These are phyloP conservation scores for Rutpela maculata DNA, from an alignment of 2,888 invertebrate genomes.

Conservation along the genomic window DNA sequence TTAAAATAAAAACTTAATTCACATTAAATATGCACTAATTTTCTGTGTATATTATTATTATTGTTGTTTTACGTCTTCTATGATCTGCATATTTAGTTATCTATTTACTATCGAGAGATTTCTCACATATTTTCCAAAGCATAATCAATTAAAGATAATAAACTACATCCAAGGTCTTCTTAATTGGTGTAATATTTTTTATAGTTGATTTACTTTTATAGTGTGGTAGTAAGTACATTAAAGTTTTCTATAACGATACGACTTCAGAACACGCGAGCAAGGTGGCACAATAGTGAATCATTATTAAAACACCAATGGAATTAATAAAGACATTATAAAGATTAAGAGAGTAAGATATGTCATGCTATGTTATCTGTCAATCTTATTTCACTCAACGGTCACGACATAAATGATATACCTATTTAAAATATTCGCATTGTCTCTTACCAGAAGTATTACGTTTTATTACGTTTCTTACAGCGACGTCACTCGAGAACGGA, in stretches of 20 bases:
- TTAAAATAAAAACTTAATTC: too few relatives aligned
- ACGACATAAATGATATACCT: slow-evolving; percentile 17
- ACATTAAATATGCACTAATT: too few relatives aligned
- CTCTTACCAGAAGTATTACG: slow-evolving; percentile 3
- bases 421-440: slow-evolving; percentile 11
- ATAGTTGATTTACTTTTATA: slow-evolving; percentile 48
- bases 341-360: slow-evolving; percentile 25
- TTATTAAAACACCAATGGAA: slow-evolving; percentile 18
- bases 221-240: slow-evolving; percentile 14
- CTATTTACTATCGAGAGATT: not conserved
- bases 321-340: slow-evolving; percentile 33
- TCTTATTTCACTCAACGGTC: slow-evolving; percentile 2
- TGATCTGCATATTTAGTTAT: too few relatives aligned
- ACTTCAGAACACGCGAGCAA: slow-evolving; percentile 25
- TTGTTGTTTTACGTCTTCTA: too few relatives aligned
- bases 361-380: not conserved
- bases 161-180: slow-evolving; percentile 42
- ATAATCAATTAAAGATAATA: slow-evolving; percentile 43
- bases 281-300: slow-evolving; percentile 17
- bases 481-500: not conserved
- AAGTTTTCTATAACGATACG: slow-evolving; percentile 26
- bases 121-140: not conserved
- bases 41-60: too few relatives aligned
- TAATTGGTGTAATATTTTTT: slow-evolving; percentile 50
- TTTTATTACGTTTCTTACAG: slow-evolving; percentile 17